Percentiles rank a stretch among this genome's conserved stretches.
Evolutionary conservation across 2,888 invertebrate genomes (phyloP).

Genomic region (Papilio demoleus): DNA sequence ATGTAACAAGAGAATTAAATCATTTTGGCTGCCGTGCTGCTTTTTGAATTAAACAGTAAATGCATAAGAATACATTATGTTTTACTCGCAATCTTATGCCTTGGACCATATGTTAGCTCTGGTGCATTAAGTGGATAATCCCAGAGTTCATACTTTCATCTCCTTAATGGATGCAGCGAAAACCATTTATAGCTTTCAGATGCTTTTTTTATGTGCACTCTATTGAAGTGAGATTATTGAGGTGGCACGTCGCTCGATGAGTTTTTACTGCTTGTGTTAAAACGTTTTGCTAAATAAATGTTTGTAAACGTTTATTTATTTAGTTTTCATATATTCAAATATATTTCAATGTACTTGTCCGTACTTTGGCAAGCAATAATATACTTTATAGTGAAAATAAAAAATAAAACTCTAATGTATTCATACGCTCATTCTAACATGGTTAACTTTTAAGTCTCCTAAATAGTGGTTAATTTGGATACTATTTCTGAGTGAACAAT

Average conservation of each 20-base stretch:
- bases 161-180: constrained; percentile 76
- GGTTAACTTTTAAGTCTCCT: no score
- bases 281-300: constrained; percentile 26
- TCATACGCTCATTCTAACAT: no score
- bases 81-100: constrained; percentile 36
- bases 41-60: no score
- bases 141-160: constrained; percentile 76
- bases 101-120: constrained; percentile 39
- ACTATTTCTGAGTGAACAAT: no score
- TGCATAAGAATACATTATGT: no score
- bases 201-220: constrained; percentile 62
- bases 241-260: constrained; percentile 42
- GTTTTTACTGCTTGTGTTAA: constrained; percentile 42
- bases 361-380: neutral
- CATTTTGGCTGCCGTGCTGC: no score
- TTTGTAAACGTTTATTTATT: constrained; percentile 26
- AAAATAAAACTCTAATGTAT: no score
- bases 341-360: neutral
- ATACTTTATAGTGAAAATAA: neutral
- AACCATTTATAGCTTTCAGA: constrained; percentile 67
- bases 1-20: no score
- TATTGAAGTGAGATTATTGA: constrained; percentile 56
- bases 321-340: neutral
- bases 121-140: constrained; percentile 77
- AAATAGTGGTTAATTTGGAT: no score